Base-by-base conservation (phyloP, 1,140 invertebrate genomes). In the Nasonia giraulti region DNA sequence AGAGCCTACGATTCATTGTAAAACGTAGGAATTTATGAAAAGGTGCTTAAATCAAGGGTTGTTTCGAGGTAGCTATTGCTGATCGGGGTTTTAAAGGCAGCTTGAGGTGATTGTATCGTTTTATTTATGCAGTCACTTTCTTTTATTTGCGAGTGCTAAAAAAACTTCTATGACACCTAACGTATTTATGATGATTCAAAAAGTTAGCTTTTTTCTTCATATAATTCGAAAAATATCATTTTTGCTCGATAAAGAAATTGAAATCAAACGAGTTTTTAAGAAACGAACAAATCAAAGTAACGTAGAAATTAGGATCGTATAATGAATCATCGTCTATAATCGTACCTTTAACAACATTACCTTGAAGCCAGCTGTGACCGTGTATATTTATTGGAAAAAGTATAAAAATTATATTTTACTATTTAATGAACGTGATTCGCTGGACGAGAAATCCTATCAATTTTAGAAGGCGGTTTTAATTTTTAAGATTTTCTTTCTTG, bases 341-440 rank as follows among this genome's bases (percentile, higher is more conserved):
- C 50, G 31, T 78, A 78, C 23, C 23, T 78, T 78, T 78, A 55
- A 55, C 80, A 85, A 87, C 55, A 82, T 80, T 84, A 80, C 31
- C 55, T 83, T 84, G 44, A 85, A 87, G 80, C 47, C 37, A 78
- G n/a, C 55, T 86, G 47, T 83, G 73, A 83, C 69, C 40, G 50
- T 20, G 62, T 83, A 83, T 81, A 80, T 81, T 75, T 87, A 88
- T 84, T 83, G 76, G 83, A 82, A 80, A 73, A 74, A 83, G 81
- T 83, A 83, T 83, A 77, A 55, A 88, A 87, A 82, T 82, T 87
- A 87, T 89, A 88, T 89, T 89, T 88, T 89, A 82, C 84, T 85
- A 87, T 80, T 85, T 78, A 80, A 88, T 20, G 40, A 80, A 66
- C 62, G 66, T 50, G 40, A 88, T 86, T 88, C 86, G 87, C 86